Evolutionary conservation across 2,113 vertebrate species (phyloP), one percentile per base, ranked within the genome.

Genomic region (Pedionomus torquatus): DNA sequence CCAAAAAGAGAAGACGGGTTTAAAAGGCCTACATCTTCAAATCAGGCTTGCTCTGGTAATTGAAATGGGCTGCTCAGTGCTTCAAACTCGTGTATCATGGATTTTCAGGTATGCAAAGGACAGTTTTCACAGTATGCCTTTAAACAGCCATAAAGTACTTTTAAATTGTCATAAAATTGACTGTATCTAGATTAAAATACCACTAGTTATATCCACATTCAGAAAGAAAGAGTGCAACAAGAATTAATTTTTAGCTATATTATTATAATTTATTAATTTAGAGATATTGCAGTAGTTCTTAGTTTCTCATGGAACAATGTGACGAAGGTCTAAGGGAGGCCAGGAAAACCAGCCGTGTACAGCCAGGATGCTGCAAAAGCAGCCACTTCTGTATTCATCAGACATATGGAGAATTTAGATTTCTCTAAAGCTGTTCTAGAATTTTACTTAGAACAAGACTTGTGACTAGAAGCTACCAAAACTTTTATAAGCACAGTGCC

Each of bases 231-330:
- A 51, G 2, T 18, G 48, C 13, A 77, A 52, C 13, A 78, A 52
- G 3, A 88, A 74, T 30, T 66, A n/a, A 35, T 65, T 57, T 63
- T 72, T 54, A 64, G 35, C 11, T 74, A 52, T 3, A 2, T 74
- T 81, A 35, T 68, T 18, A 20, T 16, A 14, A 70, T 25, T 44
- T 9, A 72, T 65, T 86, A 44, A 39, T 25, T 39, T 68, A 41
- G 35, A 87, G 69, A 37, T 41, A 65, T 10, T 31, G 37, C 44
- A 83, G 44, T 9, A 77, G 39, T 65, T 69, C 19, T 79, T 30
- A 48, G 46, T 69, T 90, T 57, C 10, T 10, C 18, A 28, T 0
- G 0, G 14, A 76, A 43, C 10, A 44, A 41, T 2, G 13, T 15
- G 16, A 64, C 1, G 2, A 68, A 76, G 35, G 18, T 64, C 23